Evolutionary conservation across 2,888 invertebrate species (phyloP), one percentile per base, ranked within the genome.

Genomic region (Pterobdella sp.): DNA sequence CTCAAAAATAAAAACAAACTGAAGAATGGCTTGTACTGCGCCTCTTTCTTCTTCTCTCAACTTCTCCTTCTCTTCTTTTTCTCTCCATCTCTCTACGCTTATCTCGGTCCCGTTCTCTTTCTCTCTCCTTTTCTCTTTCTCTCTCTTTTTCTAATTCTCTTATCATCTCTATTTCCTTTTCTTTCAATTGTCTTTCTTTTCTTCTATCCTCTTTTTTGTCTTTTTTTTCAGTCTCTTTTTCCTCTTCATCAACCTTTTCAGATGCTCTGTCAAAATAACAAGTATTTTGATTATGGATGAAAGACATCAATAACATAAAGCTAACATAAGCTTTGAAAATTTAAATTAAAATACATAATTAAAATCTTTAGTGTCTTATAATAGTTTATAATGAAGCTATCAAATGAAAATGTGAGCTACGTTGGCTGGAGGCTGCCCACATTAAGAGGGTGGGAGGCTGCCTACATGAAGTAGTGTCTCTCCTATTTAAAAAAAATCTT

Each of bases 61-160:
- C 60, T 22, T 56, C 60, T 56, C 60, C 60, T 26, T 56, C 60
- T 56, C 60, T 22, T 56, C 60, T 56, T 56, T 56, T 26, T 56
- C 60, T 7, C 3, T 56, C 60, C n/a, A 4, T 56, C n/a, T 56
- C 60, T 26, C 60, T 56, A 22, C 26, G 18, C 32, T 31, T 10
- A 7, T 35, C 65, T 31, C n/a, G 4, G 31, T 35, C 32, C 32
- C 35, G 26, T 3, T 65, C 65, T n/a, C 34, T 65, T n/a, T 35
- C 35, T 34, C 14, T 65, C 4, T 35, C 32, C 32, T 65, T 65
- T 4, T 35, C 65, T 65, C 35, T 14, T 35, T 35, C 32, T 31
- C 35, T 7, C 7, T 65, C 65, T 34, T 32, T 65, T 34, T 35
- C 35, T 34, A 65, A 31, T 34, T 35, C 65, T 65, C 35, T 7